Percentiles rank a stretch among this genome's conserved stretches.
Conservation (phyloP, 2,888 invertebrate genomes). For the Blera fallax region DNA sequence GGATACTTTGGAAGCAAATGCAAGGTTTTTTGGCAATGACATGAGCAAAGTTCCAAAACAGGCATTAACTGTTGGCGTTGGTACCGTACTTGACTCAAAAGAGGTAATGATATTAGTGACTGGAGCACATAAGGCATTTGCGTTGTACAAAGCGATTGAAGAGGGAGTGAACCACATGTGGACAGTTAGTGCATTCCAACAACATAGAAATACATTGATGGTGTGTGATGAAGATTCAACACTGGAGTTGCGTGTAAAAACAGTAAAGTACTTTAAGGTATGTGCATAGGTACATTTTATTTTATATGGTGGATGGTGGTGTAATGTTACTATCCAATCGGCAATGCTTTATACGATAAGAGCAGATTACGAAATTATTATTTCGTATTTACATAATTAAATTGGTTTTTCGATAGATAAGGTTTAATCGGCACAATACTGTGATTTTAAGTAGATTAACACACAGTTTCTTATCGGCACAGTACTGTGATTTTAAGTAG, state of each 20-base stretch:
- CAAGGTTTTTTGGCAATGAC: slow-evolving; percentile 97
- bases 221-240: slow-evolving; percentile 99
- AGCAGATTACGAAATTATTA: neutral
- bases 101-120: slow-evolving; percentile 99
- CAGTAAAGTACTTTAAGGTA: slow-evolving; percentile 99
- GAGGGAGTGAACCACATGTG: slow-evolving; percentile 99
- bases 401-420: neutral
- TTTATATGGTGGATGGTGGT: neutral
- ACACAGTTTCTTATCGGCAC: no score
- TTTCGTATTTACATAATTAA: neutral
- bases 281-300: slow-evolving; percentile 15
- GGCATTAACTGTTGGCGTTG: slow-evolving; percentile 98
- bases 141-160: slow-evolving; percentile 98
- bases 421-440: neutral
- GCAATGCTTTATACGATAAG: neutral
- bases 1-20: slow-evolving; percentile 98
- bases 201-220: slow-evolving; percentile 95
- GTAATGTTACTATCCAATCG: neutral
- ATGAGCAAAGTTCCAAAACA: slow-evolving; percentile 95
- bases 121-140: slow-evolving; percentile 97
- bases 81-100: slow-evolving; percentile 98
- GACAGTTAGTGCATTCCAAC: slow-evolving; percentile 99
- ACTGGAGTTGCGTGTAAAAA: slow-evolving; percentile 97
- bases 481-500: no score
- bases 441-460: no score